Evolutionary conservation across 2,797 vertebrate genomes (phyloP).

Genomic region (Sebastes vulpes): DNA sequence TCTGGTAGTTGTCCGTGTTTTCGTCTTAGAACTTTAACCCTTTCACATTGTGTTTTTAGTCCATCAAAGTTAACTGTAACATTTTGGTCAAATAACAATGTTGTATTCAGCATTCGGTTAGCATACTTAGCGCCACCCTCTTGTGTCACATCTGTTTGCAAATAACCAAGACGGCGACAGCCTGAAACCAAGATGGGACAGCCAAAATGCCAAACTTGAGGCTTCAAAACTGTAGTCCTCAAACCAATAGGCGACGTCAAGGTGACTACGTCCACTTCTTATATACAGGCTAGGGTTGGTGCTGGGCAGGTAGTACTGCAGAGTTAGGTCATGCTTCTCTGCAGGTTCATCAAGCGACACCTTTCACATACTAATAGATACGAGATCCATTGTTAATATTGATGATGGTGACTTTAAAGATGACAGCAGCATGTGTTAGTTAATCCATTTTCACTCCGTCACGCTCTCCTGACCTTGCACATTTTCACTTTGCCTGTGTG

Average conservation of each 20-base stretch:
- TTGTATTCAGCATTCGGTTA: too few relatives aligned
- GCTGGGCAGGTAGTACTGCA: background rate
- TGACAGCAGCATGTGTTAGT: background rate
- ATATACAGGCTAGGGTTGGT: background rate
- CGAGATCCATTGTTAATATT: background rate
- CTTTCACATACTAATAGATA: background rate
- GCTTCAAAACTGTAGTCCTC: background rate
- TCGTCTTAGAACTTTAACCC: too few relatives aligned
- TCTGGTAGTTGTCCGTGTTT: too few relatives aligned
- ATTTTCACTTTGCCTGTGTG: background rate
- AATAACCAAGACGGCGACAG: background rate
- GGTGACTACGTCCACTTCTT: background rate
- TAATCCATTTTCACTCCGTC: background rate
- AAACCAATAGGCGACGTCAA: background rate
- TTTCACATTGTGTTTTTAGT: too few relatives aligned
- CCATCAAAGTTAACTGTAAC: too few relatives aligned
- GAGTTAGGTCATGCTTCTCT: background rate
- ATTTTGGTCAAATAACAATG: too few relatives aligned
- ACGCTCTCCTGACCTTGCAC: background rate
- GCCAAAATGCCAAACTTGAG: background rate
- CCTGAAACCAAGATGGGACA: background rate
- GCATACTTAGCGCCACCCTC: fast-evolving
- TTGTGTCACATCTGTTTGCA: background rate
- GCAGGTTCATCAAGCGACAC: background rate
- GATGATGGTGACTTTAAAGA: background rate